Percentiles rank a stretch among this genome's conserved stretches.
Conservation (phyloP, 2,797 vertebrate species). For the Acridotheres tristis region DNA sequence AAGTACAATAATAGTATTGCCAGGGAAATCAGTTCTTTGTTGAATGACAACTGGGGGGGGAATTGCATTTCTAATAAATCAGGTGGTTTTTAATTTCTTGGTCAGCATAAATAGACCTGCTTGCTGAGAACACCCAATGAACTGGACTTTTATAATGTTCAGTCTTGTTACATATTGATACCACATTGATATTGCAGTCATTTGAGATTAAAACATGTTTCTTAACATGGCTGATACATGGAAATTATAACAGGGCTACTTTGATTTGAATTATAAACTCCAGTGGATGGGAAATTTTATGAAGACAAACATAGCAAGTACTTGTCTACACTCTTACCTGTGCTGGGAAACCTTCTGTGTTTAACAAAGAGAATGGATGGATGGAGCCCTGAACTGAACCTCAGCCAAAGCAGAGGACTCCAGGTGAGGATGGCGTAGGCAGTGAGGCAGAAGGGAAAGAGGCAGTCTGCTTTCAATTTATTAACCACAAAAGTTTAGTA, state of each 20-base stretch:
- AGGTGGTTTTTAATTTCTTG: neutral
- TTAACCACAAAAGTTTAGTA: neutral
- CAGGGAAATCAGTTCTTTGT: neutral
- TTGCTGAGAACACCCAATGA: neutral
- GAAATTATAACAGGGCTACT: neutral
- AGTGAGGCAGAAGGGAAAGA: neutral
- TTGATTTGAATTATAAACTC: neutral
- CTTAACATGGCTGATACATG: neutral
- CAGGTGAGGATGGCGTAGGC: neutral
- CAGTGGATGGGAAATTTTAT: neutral
- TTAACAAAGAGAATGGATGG: neutral
- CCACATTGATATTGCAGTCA: neutral
- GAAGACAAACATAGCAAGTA: neutral
- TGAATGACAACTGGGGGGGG: neutral
- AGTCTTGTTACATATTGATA: neutral
- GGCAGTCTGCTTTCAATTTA: neutral
- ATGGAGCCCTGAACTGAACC: neutral
- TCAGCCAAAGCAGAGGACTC: neutral
- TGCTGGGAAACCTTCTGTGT: neutral
- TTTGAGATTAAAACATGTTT: neutral
- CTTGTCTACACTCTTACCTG: neutral
- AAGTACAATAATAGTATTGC: neutral
- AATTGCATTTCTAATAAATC: neutral
- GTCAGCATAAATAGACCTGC: neutral
- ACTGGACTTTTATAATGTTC: neutral